A percentile compares a stretch with the other conserved stretches of the same genome.
These are phyloP conservation scores for Fukomys damarensis DNA, from an alignment of 2,113 vertebrate species.

Conservation along the genomic window DNA sequence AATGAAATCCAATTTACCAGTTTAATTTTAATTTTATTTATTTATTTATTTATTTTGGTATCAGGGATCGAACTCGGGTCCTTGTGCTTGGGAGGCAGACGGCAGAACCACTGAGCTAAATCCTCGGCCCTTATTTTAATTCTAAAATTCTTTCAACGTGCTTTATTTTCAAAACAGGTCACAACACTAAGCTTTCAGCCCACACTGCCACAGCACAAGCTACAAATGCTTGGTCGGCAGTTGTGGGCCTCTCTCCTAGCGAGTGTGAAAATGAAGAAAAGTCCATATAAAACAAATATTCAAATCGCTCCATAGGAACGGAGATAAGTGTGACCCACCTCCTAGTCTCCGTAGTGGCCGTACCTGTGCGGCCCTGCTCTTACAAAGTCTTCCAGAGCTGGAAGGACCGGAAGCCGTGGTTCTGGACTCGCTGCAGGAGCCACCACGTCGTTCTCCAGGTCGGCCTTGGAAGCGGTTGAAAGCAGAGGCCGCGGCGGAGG, in stretches of 20 bases:
- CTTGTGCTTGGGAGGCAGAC: too few species aligned
- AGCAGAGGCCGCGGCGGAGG: too few species aligned
- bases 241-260: slow-evolving; percentile 83
- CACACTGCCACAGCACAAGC: slow-evolving; percentile 85
- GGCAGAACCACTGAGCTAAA: too few species aligned
- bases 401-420: too few species aligned
- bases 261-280: slow-evolving; percentile 89
- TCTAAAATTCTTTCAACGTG: slow-evolving; percentile 76
- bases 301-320: slow-evolving; percentile 98
- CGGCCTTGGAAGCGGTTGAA: too few species aligned
- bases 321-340: slow-evolving; percentile 92
- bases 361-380: slow-evolving; percentile 82
- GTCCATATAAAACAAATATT: slow-evolving; percentile 92
- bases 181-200: slow-evolving; percentile 83
- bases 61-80: too few species aligned
- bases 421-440: too few species aligned
- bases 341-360: slow-evolving; percentile 87
- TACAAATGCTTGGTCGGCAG: slow-evolving; percentile 89
- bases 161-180: slow-evolving; percentile 90
- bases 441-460: too few species aligned
- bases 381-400: slow-evolving; percentile 83
- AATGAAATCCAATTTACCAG: too few species aligned
- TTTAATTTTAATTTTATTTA: too few species aligned
- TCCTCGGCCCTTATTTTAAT: too few species aligned
- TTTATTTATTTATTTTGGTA: too few species aligned